These are phyloP conservation scores for Goniozus legneri DNA, from an alignment of 1,140 invertebrate genomes.

Conservation along the genomic window DNA sequence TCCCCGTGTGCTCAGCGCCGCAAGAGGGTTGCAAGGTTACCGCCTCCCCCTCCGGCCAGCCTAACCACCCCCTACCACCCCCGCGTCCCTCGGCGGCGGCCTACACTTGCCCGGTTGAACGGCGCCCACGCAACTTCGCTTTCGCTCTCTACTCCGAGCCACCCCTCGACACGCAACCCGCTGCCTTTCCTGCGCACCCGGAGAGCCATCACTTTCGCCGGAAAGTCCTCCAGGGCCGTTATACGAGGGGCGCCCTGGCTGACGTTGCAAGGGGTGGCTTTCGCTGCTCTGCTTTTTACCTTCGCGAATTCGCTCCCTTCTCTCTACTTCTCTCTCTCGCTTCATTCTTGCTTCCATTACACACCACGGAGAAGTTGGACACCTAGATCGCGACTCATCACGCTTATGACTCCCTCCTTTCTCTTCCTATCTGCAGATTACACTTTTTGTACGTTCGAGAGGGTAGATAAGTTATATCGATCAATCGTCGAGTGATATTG, in stretches of 20 bases:
- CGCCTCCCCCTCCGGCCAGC: constrained; percentile 10
- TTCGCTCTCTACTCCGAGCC: constrained; percentile 7
- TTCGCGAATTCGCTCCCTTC: not conserved
- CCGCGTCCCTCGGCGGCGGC: constrained; percentile 2
- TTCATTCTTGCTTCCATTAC: too few relatives aligned
- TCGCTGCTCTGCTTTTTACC: constrained; percentile 26
- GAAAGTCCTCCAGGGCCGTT: constrained; percentile 30
- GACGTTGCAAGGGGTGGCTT: constrained; percentile 45
- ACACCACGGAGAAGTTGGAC: too few relatives aligned
- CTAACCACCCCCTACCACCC: constrained; percentile 9
- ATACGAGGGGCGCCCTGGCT: constrained; percentile 32
- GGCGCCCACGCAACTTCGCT: constrained; percentile 13
- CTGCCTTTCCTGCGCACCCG: constrained; percentile 28
- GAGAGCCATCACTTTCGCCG: constrained; percentile 45
- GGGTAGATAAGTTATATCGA: too few relatives aligned
- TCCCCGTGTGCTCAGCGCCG: constrained; percentile 22
- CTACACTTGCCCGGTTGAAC: not conserved
- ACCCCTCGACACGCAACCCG: constrained; percentile 22
- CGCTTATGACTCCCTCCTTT: too few relatives aligned
- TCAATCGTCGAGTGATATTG: too few relatives aligned
- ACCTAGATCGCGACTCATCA: too few relatives aligned
- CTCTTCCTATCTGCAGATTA: too few relatives aligned
- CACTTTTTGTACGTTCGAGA: too few relatives aligned
- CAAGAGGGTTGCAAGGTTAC: constrained; percentile 50
- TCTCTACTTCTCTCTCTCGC: not conserved